A percentile compares a stretch with the other conserved stretches of the same genome.
These are phyloP conservation scores for Drosophila ananassae DNA, from an alignment of 1,140 invertebrate species.

Conservation along the genomic window DNA sequence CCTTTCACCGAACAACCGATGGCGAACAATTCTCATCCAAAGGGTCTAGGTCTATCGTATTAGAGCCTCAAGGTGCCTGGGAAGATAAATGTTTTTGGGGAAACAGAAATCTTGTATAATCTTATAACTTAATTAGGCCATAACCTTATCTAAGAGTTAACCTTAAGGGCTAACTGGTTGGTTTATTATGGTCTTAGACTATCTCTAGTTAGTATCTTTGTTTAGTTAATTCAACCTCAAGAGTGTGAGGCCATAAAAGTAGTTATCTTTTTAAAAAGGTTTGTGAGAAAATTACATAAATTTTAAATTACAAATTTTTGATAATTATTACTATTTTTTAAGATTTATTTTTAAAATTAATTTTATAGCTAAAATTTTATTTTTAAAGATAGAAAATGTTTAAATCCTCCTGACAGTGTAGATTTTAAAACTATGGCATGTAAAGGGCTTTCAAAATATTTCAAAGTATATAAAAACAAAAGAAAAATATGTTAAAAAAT, in stretches of 20 bases:
- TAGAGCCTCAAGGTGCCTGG: neutral
- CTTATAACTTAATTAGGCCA: neutral
- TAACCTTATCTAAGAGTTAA: neutral
- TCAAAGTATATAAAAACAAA: neutral
- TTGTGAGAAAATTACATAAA: too few relatives aligned
- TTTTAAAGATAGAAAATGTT: too few relatives aligned
- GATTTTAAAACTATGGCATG: too few relatives aligned
- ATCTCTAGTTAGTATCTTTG: neutral
- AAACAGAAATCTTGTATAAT: neutral
- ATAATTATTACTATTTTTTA: neutral
- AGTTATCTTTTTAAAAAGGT: neutral
- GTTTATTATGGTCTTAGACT: neutral
- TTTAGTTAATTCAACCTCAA: neutral
- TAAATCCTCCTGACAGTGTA: too few relatives aligned
- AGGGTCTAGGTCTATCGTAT: neutral
- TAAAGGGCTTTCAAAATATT: too few relatives aligned
- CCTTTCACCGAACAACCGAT: neutral
- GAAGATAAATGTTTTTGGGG: neutral
- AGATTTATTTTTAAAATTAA: too few relatives aligned
- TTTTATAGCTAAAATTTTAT: too few relatives aligned
- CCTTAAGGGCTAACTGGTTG: neutral
- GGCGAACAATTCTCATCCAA: neutral
- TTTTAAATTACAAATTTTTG: neutral
- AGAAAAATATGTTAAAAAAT: too few relatives aligned
- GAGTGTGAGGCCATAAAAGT: neutral